Base-by-base conservation (phyloP, 1,140 invertebrate genomes). In the Anastatus disparis region DNA sequence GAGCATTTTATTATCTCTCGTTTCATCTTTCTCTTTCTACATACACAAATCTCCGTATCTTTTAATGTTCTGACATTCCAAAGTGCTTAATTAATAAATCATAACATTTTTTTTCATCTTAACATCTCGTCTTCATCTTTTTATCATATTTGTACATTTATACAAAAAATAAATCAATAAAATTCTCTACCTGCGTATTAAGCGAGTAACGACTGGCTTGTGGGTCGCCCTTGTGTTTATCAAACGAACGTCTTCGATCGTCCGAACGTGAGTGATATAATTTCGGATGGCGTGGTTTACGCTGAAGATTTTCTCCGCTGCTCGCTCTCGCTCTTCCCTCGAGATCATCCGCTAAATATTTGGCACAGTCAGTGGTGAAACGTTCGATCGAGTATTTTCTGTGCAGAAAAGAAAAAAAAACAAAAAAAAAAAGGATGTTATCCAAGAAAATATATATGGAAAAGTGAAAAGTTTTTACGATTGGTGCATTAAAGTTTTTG, bases 241-340 rank as follows among this genome's bases (percentile, higher is more conserved):
- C 84, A 55, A 86, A 85, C 0, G 84, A 86, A 26, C 78, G 72
- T 61, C 80, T 82, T 50, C 82, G 82, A 42, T 85, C 85, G 53
- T 86, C 85, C 1, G 85, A 86, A 29, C 79, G 79, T 6, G 84
- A 85, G 59, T 85, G 83, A 65, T 81, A 77, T 1, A 86, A 75
- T 10, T 84, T 85, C 9, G 80, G 76, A 29, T 82, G 81, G 15
- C 79, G n/a, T 75, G 78, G 20, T 75, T 75, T 13, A 78, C 15
- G 58, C 17, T 62, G 67, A 6, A 70, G 58, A 17, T 76, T 83
- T 29, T 86, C 84, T 0, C 80, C 79, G 31, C 81, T 85, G 61
- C 74, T 83, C 1, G 83, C 72, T 12, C 80, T 76, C 15, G 78
- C 78, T 52, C 77, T 76, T 31, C 81, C 75, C 40, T 84, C 82